These are phyloP conservation scores for Sylvia atricapilla DNA, from an alignment of 2,113 vertebrate species.

Conservation along the genomic window DNA sequence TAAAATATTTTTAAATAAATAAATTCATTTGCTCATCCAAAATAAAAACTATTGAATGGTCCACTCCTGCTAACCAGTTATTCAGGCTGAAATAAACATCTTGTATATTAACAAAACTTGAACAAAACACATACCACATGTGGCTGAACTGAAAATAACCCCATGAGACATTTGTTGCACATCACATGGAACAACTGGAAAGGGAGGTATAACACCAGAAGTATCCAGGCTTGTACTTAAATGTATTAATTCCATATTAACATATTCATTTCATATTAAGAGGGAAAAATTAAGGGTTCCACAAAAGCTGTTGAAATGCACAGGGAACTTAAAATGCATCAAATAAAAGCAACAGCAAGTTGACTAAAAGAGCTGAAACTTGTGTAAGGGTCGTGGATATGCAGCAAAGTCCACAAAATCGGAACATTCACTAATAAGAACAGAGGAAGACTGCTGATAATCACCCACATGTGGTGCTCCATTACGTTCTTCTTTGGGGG, in stretches of 20 bases:
- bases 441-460: not conserved
- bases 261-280: not conserved
- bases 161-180: not conserved
- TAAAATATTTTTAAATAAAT: not conserved
- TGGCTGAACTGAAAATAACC: not conserved
- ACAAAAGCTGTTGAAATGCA: not conserved
- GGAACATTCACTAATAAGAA: not conserved
- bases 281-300: not conserved
- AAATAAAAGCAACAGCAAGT: not conserved
- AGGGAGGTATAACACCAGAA: not conserved
- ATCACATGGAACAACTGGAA: not conserved
- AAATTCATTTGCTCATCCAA: not conserved
- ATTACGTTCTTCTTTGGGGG: not conserved
- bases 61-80: not conserved
- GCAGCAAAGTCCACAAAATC: not conserved
- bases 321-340: not conserved
- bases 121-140: not conserved
- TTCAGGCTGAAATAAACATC: not conserved
- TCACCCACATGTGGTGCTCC: not conserved
- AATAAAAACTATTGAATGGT: not conserved
- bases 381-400: not conserved
- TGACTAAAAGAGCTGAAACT: not conserved
- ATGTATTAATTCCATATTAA: not conserved
- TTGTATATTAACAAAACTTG: not conserved
- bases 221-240: not conserved